Conservation (phyloP, 92 coral and sea anemone genomes). For the Anthopleura xanthogrammica region DNA sequence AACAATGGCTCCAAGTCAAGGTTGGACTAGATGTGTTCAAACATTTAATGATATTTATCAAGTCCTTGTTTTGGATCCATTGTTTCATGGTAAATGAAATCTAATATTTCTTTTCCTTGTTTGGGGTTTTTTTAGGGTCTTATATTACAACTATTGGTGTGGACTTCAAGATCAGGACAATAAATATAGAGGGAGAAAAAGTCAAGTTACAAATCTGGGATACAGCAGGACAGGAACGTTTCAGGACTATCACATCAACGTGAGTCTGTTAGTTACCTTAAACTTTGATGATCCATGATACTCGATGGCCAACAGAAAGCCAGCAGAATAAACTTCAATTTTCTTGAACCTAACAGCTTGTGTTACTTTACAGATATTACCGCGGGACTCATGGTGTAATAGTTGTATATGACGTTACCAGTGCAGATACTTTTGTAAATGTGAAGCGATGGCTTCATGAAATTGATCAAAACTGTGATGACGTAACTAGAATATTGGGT, state of each 20-base stretch:
- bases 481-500: conserved; percentile 95
- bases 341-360: neutral
- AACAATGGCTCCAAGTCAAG: too few relatives aligned
- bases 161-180: conserved; percentile 94
- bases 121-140: conserved; percentile 51
- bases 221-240: conserved; percentile 97
- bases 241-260: conserved; percentile 98
- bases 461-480: conserved; percentile 99
- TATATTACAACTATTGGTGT: conserved; percentile 98
- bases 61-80: too few relatives aligned
- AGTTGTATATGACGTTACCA: conserved; percentile 97
- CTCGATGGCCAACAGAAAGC: too few relatives aligned
- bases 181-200: conserved; percentile 91
- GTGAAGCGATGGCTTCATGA: conserved; percentile 98
- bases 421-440: conserved; percentile 98
- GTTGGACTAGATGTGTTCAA: too few relatives aligned
- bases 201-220: conserved; percentile 98
- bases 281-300: too few relatives aligned
- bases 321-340: neutral
- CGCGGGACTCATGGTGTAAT: conserved; percentile 99
- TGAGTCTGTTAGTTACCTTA: conserved; percentile 35
- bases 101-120: neutral
- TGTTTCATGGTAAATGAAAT: neutral
- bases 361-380: conserved; percentile 67
- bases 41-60: too few relatives aligned